Evolutionary conservation across 1,140 invertebrate species (phyloP).

Genomic region (Caenorhabditis inopinata): DNA sequence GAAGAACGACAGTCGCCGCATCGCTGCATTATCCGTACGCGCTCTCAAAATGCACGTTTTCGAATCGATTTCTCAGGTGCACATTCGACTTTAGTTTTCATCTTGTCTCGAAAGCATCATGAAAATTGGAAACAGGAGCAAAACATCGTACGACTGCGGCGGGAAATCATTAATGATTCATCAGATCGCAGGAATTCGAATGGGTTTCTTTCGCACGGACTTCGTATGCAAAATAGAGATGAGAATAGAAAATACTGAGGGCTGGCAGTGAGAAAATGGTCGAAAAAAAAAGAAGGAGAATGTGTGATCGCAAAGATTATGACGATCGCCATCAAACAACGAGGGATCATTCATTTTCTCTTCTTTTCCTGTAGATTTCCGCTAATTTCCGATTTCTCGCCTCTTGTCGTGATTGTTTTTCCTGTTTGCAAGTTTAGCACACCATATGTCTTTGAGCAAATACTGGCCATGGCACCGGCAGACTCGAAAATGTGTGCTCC

Average conservation of each 20-base stretch:
- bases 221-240: conserved; percentile 3
- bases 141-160: conserved; percentile 3
- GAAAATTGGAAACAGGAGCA: not conserved
- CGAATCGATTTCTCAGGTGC: not conserved
- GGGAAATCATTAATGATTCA: conserved; percentile 27
- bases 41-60: no score
- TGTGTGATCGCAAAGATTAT: no score
- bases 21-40: no score
- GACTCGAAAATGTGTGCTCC: not conserved
- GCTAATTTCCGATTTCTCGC: not conserved
- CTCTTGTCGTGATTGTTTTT: not conserved
- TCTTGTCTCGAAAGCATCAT: not conserved
- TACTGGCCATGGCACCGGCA: not conserved
- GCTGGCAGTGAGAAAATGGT: no score
- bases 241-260: not conserved
- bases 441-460: conserved; percentile 20
- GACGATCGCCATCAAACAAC: no score
- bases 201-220: conserved; percentile 1
- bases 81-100: conserved; percentile 1
- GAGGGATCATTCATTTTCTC: not conserved
- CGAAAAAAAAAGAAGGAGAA: no score
- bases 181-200: conserved; percentile 25
- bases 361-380: not conserved
- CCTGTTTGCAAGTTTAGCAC: not conserved
- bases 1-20: no score